Conservation (phyloP, 2,888 invertebrate genomes). For the Teinopalpus imperialis region DNA sequence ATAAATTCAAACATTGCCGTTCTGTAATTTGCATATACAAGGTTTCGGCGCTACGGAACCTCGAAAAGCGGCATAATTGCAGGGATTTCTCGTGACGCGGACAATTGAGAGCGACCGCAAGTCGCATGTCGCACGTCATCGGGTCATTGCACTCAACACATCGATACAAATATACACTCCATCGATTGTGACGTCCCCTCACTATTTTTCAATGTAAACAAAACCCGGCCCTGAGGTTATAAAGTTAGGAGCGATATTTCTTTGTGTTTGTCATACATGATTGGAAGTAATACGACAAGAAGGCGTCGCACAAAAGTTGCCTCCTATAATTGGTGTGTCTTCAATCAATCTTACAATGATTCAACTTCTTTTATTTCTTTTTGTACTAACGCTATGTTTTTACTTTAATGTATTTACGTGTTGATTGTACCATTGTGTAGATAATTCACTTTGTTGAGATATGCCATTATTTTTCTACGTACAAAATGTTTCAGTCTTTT, state of each 20-base stretch:
- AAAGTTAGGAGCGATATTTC: not conserved
- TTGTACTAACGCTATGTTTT: too few species aligned
- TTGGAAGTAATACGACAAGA: not conserved
- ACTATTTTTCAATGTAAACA: not conserved
- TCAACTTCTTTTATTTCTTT: too few species aligned
- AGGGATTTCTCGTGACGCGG: constrained; percentile 38
- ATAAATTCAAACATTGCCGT: too few species aligned
- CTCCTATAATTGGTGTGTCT: constrained; percentile 5
- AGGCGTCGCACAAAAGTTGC: constrained; percentile 9
- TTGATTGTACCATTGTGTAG: too few species aligned
- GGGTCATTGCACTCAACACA: constrained; percentile 30
- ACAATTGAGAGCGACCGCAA: constrained; percentile 33
- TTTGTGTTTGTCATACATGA: not conserved
- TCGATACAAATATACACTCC: constrained; percentile 29
- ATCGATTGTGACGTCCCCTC: constrained; percentile 7
- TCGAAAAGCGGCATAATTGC: constrained; percentile 13
- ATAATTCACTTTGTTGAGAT: too few species aligned
- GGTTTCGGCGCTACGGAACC: constrained; percentile 5
- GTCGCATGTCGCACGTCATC: constrained; percentile 24
- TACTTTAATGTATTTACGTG: too few species aligned
- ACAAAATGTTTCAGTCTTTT: too few species aligned
- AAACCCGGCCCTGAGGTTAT: not conserved
- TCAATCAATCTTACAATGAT: too few species aligned
- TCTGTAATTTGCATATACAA: too few species aligned
- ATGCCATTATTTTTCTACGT: too few species aligned